These are phyloP conservation scores for Sclerodermus sp. DNA, from an alignment of 2,888 invertebrate species.

Conservation along the genomic window DNA sequence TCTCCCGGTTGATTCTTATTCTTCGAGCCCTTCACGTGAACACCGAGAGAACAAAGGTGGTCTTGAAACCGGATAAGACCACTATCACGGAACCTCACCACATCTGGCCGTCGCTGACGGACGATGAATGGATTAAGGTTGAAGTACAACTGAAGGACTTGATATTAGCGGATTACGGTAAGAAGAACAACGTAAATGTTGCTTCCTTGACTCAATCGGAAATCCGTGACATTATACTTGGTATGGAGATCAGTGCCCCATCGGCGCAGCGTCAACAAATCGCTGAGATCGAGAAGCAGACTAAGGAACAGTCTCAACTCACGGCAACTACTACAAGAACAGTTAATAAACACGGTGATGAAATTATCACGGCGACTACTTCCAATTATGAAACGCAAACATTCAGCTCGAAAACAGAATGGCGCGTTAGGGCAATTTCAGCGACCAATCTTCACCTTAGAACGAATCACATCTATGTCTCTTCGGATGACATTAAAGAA, in stretches of 20 bases:
- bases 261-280: conserved; percentile 99
- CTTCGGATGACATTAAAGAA: conserved; percentile 99
- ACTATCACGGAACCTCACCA: conserved; percentile 99
- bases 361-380: conserved; percentile 98
- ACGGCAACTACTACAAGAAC: conserved; percentile 98
- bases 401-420: conserved; percentile 98
- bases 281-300: conserved; percentile 99
- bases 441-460: conserved; percentile 96
- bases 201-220: conserved; percentile 98
- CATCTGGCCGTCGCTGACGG: conserved; percentile 97
- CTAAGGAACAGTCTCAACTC: conserved; percentile 96
- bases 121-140: conserved; percentile 99
- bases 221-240: conserved; percentile 97
- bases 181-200: conserved; percentile 99
- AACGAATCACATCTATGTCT: conserved; percentile 99
- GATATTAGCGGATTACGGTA: conserved; percentile 98
- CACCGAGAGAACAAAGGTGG: conserved; percentile 97
- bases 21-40: conserved; percentile 97
- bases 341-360: conserved; percentile 99
- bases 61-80: conserved; percentile 98
- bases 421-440: conserved; percentile 97
- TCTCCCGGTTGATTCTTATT: conserved; percentile 95
- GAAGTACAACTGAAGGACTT: conserved; percentile 98
- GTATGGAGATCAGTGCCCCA: conserved; percentile 99
- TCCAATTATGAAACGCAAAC: conserved; percentile 99